phyloP scores from a whole-genome alignment of 2,797 vertebrate genomes.

The Eospalax fontanierii region DNA sequence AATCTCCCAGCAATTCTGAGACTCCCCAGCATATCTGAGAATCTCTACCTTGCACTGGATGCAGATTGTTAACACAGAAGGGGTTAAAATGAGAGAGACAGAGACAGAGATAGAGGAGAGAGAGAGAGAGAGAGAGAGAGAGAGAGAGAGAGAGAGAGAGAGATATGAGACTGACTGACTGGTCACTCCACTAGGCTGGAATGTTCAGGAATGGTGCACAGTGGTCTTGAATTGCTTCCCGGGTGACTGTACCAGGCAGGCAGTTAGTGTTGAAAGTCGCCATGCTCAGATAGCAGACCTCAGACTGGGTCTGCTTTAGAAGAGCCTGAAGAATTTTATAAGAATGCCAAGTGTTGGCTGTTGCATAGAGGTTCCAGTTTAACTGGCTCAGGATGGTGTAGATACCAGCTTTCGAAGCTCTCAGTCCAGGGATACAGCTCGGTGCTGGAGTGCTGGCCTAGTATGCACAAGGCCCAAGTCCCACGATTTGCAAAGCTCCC shows the following conservation, averaged over 20 bases:
- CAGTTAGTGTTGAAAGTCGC: neutral
- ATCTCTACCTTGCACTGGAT: neutral
- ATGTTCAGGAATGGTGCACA: neutral
- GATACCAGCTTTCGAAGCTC: neutral
- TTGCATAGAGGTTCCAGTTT: neutral
- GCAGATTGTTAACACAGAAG: neutral
- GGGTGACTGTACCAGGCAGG: neutral
- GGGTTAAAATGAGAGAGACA: neutral
- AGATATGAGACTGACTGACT: too few relatives aligned
- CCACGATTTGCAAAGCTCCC: neutral
- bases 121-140: too few relatives aligned
- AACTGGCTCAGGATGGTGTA: neutral
- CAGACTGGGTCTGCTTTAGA: neutral
- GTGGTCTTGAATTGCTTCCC: neutral
- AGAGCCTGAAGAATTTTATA: neutral
- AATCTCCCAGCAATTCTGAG: neutral
- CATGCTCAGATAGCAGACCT: neutral
- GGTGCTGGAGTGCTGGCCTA: neutral
- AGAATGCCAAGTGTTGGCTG: neutral
- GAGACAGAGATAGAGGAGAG: too few relatives aligned
- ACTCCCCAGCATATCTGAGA: neutral
- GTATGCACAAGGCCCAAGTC: neutral
- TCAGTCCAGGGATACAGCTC: neutral
- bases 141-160: too few relatives aligned
- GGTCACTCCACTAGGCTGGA: neutral